Conservation (phyloP, 30 jellyfish, hydroid and myxozoan genomes). For the Hydractinia echinata region DNA sequence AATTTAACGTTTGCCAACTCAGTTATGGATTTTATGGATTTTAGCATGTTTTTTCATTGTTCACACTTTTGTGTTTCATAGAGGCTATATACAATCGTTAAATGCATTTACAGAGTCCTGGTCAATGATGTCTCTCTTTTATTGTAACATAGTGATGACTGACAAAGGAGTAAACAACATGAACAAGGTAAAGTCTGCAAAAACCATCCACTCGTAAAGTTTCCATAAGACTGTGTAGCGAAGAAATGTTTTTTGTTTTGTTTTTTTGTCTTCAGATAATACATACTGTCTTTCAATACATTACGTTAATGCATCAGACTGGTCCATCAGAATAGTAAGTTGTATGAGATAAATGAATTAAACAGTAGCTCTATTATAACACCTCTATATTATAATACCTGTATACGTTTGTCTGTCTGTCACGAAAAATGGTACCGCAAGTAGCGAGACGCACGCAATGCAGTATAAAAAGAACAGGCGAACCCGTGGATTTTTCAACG, state of each 20-base stretch:
- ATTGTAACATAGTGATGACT: conserved; percentile 20
- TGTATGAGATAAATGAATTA: no score
- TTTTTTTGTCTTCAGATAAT: neutral
- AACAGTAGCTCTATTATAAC: no score
- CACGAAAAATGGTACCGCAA: no score
- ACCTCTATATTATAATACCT: no score
- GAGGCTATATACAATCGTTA: conserved; percentile 19
- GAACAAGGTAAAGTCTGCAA: neutral
- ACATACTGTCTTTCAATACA: conserved; percentile 28
- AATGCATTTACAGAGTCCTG: conserved; percentile 17
- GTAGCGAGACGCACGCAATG: no score
- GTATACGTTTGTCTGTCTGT: no score
- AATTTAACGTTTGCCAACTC: no score
- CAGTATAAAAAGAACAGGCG: no score
- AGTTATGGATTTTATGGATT: neutral
- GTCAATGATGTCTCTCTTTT: conserved; percentile 15
- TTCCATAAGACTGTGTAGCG: no score
- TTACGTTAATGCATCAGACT: neutral
- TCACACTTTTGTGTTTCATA: neutral
- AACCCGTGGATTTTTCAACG: no score
- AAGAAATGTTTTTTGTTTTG: neutral
- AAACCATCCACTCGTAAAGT: neutral
- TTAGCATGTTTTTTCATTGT: neutral
- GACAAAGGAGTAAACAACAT: conserved; percentile 14
- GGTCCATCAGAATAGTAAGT: conserved; percentile 18